phyloP scores from a whole-genome alignment of 2,797 vertebrate species.

The Myripristis murdjan region DNA sequence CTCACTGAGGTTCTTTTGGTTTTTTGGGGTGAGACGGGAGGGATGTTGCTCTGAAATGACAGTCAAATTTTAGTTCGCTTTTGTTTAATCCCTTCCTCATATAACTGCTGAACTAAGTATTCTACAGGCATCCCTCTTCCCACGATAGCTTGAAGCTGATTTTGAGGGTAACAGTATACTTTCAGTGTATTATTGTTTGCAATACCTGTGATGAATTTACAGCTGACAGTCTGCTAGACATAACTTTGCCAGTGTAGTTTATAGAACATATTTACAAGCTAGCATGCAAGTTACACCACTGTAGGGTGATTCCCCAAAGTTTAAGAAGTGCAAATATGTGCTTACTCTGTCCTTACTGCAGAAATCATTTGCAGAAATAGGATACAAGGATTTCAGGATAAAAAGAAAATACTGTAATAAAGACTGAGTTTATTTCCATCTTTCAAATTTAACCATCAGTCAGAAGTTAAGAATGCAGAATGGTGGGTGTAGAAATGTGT shows the following conservation, averaged over 20 bases:
- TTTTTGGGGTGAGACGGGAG: conserved; percentile 30
- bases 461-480: conserved; percentile 8
- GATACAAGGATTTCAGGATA: conserved; percentile 10
- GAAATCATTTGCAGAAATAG: not conserved
- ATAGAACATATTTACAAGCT: conserved; percentile 15
- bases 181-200: conserved; percentile 6
- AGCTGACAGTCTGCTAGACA: not conserved
- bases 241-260: conserved; percentile 1
- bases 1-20: conserved; percentile 72
- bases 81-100: conserved; percentile 44
- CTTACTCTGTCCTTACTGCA: conserved; percentile 11
- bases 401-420: conserved; percentile 35
- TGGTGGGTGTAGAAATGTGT: conserved; percentile 16
- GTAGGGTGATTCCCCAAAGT: conserved; percentile 9
- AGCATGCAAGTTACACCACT: not conserved
- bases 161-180: conserved; percentile 15
- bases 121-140: conserved; percentile 23
- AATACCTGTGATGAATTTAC: conserved; percentile 1
- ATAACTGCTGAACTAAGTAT: conserved; percentile 12
- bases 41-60: conserved; percentile 58
- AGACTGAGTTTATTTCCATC: conserved; percentile 9
- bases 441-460: conserved; percentile 28
- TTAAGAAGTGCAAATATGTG: conserved; percentile 13
- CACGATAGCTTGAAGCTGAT: conserved; percentile 26
- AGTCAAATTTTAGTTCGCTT: conserved; percentile 61